Base-by-base conservation (phyloP, 1,140 invertebrate genomes). In the Zaprionus taronus region DNA sequence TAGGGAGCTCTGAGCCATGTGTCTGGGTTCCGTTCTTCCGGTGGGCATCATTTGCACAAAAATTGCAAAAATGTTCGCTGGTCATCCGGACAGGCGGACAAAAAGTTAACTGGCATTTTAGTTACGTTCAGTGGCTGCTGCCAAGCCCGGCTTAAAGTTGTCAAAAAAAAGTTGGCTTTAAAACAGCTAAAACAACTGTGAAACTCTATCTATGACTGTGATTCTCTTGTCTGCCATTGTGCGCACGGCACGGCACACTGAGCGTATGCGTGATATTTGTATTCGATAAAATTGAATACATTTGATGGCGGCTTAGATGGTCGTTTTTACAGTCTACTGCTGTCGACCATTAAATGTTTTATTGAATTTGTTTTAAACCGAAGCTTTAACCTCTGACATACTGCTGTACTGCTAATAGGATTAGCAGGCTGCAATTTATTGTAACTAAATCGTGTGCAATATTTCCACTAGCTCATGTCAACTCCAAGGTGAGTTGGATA, bases 41-140 rank as follows among this genome's bases (percentile, higher is more conserved):
- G 78, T 84, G 84, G 84, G 84, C 78, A 87, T 87, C 68, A 87
- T 87, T 87, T 87, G 84, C 84, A 87, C 84, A 89, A 84, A 80
- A 87, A 87, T 81, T 89, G 72, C 84, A 84, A 83, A 82, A 80
- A 81, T 81, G 66, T 61, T 63, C 62, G 66, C 53, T 61, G 70
- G 71, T 75, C 74, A 67, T 75, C 64, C 67, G 75, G 36, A 61
- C 62, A 44, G 22, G 55, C 61, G 63, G 74, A 72, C 77, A 87
- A 68, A 83, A 87, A 84, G 84, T 87, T 75, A 76, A 74, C 56
- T 72, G 81, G 49, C 56, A 68, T 81, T 87, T 79, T 72, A 72
- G 76, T 41, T 34, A 53, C 26, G 34, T 41, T 55, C 28, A 26
- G 41, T 26, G 38, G 53, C 31, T 17, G 17, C 41, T 24, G 38